A percentile compares a stretch with the other conserved stretches of the same genome.
phyloP scores from a whole-genome alignment of 2,113 vertebrate genomes.

The Pogona vitticeps region DNA sequence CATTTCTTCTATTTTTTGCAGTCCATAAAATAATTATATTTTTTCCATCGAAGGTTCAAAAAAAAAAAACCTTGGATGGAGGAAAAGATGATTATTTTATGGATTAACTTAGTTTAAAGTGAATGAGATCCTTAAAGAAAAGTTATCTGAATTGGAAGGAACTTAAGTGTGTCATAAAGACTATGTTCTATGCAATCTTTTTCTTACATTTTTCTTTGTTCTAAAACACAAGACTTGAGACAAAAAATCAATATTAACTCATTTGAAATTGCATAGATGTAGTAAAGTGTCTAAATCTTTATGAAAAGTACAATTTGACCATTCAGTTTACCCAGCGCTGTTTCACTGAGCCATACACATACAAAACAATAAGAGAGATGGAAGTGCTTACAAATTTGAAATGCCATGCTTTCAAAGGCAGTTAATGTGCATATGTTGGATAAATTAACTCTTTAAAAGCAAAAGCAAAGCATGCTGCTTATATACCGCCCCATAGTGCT shows the following conservation, averaged over 20 bases:
- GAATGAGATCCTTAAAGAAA: background rate
- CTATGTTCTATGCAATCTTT: background rate
- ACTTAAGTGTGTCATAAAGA: conserved; percentile 1
- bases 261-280: background rate
- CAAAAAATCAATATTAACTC: background rate
- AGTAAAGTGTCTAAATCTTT: background rate
- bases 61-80: background rate
- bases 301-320: background rate
- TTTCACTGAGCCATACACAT: background rate
- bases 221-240: background rate
- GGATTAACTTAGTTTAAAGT: background rate
- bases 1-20: no score
- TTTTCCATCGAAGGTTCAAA: no score
- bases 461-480: no score
- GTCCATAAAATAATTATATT: no score
- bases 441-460: background rate
- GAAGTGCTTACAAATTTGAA: background rate
- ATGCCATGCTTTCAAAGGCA: background rate
- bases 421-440: conserved; percentile 11
- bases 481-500: no score
- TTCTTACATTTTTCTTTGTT: conserved; percentile 11
- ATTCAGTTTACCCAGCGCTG: background rate
- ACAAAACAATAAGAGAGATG: background rate
- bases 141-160: background rate
- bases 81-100: background rate